phyloP scores from a whole-genome alignment of 1,140 invertebrate species.

The Ladona fulva region DNA sequence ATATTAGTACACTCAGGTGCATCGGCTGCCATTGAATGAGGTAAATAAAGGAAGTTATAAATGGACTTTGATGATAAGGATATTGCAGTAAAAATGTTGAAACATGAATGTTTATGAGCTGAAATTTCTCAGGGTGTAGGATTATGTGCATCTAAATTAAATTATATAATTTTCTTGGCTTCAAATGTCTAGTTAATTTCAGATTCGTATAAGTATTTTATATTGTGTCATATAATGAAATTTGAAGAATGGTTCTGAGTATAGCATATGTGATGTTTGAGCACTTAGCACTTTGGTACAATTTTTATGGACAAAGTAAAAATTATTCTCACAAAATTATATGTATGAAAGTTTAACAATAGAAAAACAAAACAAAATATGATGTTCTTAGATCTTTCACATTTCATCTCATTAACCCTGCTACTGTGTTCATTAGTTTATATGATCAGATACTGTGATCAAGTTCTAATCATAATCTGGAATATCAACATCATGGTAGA shows the following conservation, averaged over 20 bases:
- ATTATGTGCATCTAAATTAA: slow-evolving; percentile 3
- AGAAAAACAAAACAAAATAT: neutral
- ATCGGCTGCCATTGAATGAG: neutral
- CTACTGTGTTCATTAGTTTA: no score
- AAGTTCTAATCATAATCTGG: no score
- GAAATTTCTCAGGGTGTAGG: neutral
- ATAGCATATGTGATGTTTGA: neutral
- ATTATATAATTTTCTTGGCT: neutral
- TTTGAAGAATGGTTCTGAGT: neutral
- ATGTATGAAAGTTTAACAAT: slow-evolving; percentile 10
- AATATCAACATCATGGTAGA: no score
- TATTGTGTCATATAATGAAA: neutral
- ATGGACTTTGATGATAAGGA: neutral
- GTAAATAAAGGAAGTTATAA: neutral
- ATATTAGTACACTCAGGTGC: neutral
- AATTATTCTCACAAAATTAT: slow-evolving; percentile 11
- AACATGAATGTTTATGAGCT: slow-evolving; percentile 3
- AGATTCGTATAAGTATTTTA: neutral
- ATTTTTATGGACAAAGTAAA: slow-evolving; percentile 7
- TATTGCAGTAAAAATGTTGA: neutral
- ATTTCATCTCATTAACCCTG: neutral
- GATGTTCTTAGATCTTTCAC: neutral
- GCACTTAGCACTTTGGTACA: slow-evolving; percentile 8
- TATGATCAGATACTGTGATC: no score
- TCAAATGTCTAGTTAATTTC: slow-evolving; percentile 3